A percentile compares a stretch with the other conserved stretches of the same genome.
phyloP scores from a whole-genome alignment of 2,113 vertebrate species.

The Cacatua alba region DNA sequence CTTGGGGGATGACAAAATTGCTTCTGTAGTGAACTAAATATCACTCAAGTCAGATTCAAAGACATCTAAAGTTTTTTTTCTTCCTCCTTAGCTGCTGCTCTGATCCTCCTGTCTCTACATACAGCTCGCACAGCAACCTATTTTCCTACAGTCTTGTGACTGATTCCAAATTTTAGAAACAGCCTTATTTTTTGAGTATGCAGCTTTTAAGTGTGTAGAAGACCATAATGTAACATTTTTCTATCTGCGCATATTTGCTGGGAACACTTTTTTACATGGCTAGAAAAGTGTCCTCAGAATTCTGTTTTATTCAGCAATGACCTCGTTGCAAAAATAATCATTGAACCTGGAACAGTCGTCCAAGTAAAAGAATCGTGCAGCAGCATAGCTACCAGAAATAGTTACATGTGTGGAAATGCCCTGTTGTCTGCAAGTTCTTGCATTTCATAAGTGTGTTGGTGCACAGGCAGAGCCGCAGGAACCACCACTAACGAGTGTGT shows the following conservation, averaged over 20 bases:
- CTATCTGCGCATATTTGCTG: neutral
- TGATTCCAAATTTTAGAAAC: neutral
- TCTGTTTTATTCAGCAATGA: neutral
- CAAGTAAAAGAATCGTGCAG: neutral
- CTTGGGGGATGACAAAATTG: neutral
- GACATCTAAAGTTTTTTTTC: rapidly evolving
- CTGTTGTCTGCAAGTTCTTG: rapidly evolving
- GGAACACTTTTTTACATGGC: rapidly evolving
- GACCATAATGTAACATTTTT: neutral
- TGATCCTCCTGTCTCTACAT: neutral
- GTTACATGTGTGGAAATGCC: neutral
- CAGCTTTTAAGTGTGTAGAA: neutral
- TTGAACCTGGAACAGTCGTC: neutral
- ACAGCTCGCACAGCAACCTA: neutral
- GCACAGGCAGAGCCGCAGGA: neutral
- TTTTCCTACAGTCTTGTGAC: neutral
- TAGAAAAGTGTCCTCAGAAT: neutral
- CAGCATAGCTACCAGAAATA: rapidly evolving
- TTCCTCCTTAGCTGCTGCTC: neutral
- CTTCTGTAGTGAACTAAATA: neutral
- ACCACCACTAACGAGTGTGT: rapidly evolving
- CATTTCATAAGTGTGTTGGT: rapidly evolving
- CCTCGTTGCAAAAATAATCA: rapidly evolving
- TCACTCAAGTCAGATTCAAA: neutral
- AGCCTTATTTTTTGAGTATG: neutral